Evolutionary conservation across 2,888 invertebrate genomes (phyloP).

Genomic region (Heterodera filipjevi): DNA sequence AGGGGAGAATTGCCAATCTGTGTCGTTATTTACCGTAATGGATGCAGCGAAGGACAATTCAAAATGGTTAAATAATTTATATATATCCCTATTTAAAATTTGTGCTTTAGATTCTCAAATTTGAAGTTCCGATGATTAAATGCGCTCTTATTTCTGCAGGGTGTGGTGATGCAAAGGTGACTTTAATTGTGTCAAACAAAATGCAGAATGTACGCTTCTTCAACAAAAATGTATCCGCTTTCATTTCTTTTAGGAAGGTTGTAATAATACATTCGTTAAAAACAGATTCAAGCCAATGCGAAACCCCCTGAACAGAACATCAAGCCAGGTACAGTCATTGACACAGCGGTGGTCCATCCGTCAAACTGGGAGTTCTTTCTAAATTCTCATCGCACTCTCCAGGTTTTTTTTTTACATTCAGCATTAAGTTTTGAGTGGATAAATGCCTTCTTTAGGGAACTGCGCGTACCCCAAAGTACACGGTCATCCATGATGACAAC

Average conservation of each 20-base stretch:
- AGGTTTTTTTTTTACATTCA: conserved; percentile 39
- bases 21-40: conserved; percentile 51
- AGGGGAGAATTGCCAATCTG: conserved; percentile 39
- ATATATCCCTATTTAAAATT: background rate
- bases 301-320: conserved; percentile 50
- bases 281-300: conserved; percentile 35
- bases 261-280: background rate
- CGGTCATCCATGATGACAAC: conserved; percentile 53
- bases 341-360: conserved; percentile 48
- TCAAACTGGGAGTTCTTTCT: conserved; percentile 56
- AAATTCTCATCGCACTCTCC: conserved; percentile 55
- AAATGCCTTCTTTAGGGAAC: conserved; percentile 51
- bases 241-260: background rate
- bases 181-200: conserved; percentile 52
- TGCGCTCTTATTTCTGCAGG: conserved; percentile 14
- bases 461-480: conserved; percentile 57
- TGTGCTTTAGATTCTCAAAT: conserved; percentile 34
- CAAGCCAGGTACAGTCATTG: conserved; percentile 50
- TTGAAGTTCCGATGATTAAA: conserved; percentile 38
- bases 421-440: background rate
- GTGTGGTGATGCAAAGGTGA: conserved; percentile 38
- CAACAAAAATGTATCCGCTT: conserved; percentile 27
- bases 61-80: conserved; percentile 36
- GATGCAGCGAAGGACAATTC: conserved; percentile 49
- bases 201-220: conserved; percentile 49